Conservation (phyloP, 2,888 invertebrate genomes). For the Tortrix viridana region DNA sequence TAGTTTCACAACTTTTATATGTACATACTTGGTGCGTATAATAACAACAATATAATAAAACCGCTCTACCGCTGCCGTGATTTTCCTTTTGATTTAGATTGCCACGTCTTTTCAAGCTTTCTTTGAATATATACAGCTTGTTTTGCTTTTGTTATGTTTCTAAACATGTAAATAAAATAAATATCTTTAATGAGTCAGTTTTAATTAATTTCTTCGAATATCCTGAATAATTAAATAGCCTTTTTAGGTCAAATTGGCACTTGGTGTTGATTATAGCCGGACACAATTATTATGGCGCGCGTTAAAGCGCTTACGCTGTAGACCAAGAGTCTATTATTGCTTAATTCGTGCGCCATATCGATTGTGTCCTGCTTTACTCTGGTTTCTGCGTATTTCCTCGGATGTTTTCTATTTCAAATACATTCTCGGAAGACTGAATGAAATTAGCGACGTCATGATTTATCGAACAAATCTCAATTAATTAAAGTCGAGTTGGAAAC, state of each 20-base stretch:
- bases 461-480: slow-evolving; percentile 31
- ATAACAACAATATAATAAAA: no score
- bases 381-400: not conserved
- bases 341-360: no score
- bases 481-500: slow-evolving; percentile 27
- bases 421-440: slow-evolving; percentile 8
- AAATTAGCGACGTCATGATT: slow-evolving; percentile 28
- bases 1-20: no score
- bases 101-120: slow-evolving; percentile 2
- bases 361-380: no score
- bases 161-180: slow-evolving; percentile 23
- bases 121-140: slow-evolving; percentile 18
- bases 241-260: not conserved
- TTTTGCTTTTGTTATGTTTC: slow-evolving; percentile 33
- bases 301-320: no score
- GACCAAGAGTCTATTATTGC: no score
- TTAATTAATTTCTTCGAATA: not conserved
- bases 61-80: no score
- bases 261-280: slow-evolving; percentile 13
- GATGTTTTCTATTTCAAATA: slow-evolving; percentile 9
- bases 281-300: no score
- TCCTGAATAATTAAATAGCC: not conserved
- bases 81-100: no score
- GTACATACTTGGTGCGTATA: no score
- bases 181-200: slow-evolving; percentile 3